A percentile compares a stretch with the other conserved stretches of the same genome.
phyloP scores from a whole-genome alignment of 2,797 vertebrate genomes.

The Thaleichthys pacificus region DNA sequence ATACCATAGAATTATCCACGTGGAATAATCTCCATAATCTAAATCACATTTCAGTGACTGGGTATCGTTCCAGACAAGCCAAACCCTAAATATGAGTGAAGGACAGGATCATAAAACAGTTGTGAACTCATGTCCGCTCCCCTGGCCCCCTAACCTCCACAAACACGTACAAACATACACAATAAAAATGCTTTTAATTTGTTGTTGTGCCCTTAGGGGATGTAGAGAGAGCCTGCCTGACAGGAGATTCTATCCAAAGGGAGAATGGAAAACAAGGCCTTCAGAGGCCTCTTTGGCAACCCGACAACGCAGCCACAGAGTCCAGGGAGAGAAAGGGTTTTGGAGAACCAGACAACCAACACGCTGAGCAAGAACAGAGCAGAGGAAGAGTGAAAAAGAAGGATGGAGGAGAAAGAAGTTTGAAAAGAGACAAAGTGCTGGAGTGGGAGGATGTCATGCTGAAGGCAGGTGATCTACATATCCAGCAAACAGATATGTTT shows the following conservation, averaged over 20 bases:
- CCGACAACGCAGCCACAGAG: conserved; percentile 24
- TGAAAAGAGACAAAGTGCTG: conserved; percentile 1
- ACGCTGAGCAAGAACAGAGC: conserved; percentile 5
- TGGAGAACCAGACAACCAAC: conserved; percentile 13
- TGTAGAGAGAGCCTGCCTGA: conserved; percentile 28
- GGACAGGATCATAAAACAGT: conserved; percentile 9
- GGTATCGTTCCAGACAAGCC: conserved; percentile 4
- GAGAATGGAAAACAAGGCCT: conserved; percentile 26
- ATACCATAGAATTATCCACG: conserved; percentile 15
- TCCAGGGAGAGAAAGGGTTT: conserved; percentile 21
- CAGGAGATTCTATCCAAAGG: conserved; percentile 26
- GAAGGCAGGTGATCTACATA: conserved; percentile 16
- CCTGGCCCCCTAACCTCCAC: background rate
- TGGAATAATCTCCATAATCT: conserved; percentile 7
- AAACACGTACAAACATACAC: background rate
- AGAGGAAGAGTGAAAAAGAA: conserved; percentile 5
- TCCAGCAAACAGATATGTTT: background rate
- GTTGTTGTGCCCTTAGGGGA: conserved; percentile 46
- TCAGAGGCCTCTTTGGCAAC: conserved; percentile 23
- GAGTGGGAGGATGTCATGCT: conserved; percentile 12
- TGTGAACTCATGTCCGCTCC: background rate
- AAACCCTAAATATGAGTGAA: conserved; percentile 9
- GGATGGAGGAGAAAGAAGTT: conserved; percentile 36
- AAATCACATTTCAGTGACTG: conserved; percentile 11
- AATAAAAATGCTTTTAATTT: conserved; percentile 36